A percentile compares a stretch with the other conserved stretches of the same genome.
These are phyloP conservation scores for Semibalanus balanoides DNA, from an alignment of 1,140 invertebrate species.

Conservation along the genomic window DNA sequence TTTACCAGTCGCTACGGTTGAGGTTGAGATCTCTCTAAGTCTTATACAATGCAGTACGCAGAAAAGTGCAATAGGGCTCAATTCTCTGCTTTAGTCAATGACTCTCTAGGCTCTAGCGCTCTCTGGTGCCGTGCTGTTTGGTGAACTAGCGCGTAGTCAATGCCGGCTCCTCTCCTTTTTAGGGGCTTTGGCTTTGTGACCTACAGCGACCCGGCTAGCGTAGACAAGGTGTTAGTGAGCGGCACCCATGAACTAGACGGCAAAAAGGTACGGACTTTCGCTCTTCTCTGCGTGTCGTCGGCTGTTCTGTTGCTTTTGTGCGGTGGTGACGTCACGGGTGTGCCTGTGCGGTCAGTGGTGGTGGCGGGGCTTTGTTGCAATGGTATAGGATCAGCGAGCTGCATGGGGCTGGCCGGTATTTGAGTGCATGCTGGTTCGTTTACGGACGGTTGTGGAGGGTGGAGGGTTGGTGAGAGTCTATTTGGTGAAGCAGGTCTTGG, in stretches of 20 bases:
- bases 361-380: too few relatives aligned
- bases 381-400: too few relatives aligned
- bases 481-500: too few relatives aligned
- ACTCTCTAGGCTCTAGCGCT: not conserved
- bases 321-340: too few relatives aligned
- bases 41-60: not conserved
- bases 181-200: conserved; percentile 97
- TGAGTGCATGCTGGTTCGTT: too few relatives aligned
- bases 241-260: conserved; percentile 85
- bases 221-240: conserved; percentile 87
- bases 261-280: conserved; percentile 57
- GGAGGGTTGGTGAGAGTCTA: too few relatives aligned
- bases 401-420: too few relatives aligned
- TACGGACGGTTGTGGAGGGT: too few relatives aligned
- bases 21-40: not conserved
- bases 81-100: not conserved
- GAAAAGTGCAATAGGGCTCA: not conserved
- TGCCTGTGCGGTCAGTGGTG: too few relatives aligned
- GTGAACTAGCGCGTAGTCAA: not conserved
- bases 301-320: too few relatives aligned
- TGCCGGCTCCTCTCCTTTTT: not conserved
- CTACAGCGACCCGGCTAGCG: conserved; percentile 80
- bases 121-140: not conserved
- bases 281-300: not conserved
- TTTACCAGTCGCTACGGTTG: not conserved